A percentile compares a stretch with the other conserved stretches of the same genome.
Evolutionary conservation across 1,140 invertebrate genomes (phyloP).

Genomic region (Aphidius gifuensis): DNA sequence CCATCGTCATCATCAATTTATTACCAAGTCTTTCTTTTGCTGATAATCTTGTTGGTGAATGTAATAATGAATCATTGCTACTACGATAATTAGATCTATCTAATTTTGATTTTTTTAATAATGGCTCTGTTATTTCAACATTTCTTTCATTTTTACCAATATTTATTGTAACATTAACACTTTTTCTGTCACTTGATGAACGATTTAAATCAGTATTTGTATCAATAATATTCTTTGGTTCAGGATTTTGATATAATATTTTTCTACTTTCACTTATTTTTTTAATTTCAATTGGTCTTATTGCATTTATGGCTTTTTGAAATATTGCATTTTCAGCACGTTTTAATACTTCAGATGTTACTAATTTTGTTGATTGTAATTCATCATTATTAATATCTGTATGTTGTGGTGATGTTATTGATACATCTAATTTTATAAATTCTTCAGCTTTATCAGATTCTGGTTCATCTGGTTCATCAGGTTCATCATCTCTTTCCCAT

Average conservation of each 20-base stretch:
- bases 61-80: slow-evolving; percentile 18
- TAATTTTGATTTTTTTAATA: slow-evolving; percentile 43
- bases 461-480: slow-evolving; percentile 44
- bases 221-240: slow-evolving; percentile 38
- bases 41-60: slow-evolving; percentile 59
- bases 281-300: slow-evolving; percentile 74
- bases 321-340: slow-evolving; percentile 85
- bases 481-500: slow-evolving; percentile 84
- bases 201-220: slow-evolving; percentile 27
- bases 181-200: slow-evolving; percentile 36
- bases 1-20: slow-evolving; percentile 62
- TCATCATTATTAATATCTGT: slow-evolving; percentile 41
- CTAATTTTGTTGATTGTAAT: slow-evolving; percentile 57
- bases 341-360: slow-evolving; percentile 81
- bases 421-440: no score
- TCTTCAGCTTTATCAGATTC: background rate
- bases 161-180: slow-evolving; percentile 49
- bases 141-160: slow-evolving; percentile 49
- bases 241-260: slow-evolving; percentile 51
- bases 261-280: slow-evolving; percentile 63
- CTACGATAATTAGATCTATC: slow-evolving; percentile 64
- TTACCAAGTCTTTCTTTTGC: slow-evolving; percentile 71
- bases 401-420: slow-evolving; percentile 31
- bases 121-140: slow-evolving; percentile 47
- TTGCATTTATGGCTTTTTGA: slow-evolving; percentile 77